phyloP scores from a whole-genome alignment of 2,797 vertebrate species.

The Pygocentrus nattereri region DNA sequence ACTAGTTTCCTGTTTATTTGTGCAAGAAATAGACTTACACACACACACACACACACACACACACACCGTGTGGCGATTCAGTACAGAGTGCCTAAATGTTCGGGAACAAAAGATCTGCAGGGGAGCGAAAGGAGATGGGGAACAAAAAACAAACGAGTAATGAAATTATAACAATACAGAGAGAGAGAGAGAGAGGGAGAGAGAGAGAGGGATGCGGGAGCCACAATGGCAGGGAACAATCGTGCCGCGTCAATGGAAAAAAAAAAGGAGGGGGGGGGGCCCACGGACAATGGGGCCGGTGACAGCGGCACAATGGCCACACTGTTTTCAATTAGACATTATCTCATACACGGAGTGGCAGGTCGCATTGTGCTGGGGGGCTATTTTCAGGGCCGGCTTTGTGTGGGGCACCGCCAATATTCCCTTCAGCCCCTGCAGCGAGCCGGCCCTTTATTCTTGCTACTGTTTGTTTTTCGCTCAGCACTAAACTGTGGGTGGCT shows the following conservation, averaged over 20 bases:
- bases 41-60: constrained; percentile 56
- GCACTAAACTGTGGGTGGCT: constrained; percentile 63
- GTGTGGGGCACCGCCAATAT: constrained; percentile 90
- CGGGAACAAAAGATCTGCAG: constrained; percentile 82
- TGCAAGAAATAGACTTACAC: constrained; percentile 75
- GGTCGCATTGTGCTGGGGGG: constrained; percentile 91
- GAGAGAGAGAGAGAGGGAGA: constrained; percentile 61
- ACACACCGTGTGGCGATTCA: constrained; percentile 68
- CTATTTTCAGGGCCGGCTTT: constrained; percentile 99
- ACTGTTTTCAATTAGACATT: constrained; percentile 99
- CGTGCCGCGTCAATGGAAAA: constrained; percentile 94
- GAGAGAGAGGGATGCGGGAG: constrained; percentile 68
- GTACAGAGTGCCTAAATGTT: constrained; percentile 82
- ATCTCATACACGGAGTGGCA: constrained; percentile 99
- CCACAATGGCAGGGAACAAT: constrained; percentile 99
- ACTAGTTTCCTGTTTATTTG: constrained; percentile 75
- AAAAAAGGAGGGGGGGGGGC: constrained; percentile 73
- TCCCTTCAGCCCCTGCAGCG: constrained; percentile 85
- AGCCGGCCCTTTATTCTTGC: constrained; percentile 60
- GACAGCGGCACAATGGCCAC: constrained; percentile 98
- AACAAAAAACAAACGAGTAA: constrained; percentile 94
- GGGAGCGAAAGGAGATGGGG: constrained; percentile 90
- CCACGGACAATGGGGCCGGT: constrained; percentile 95
- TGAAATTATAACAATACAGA: constrained; percentile 98
- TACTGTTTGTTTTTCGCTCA: constrained; percentile 61